Evolutionary conservation across 2,888 invertebrate species (phyloP), one percentile per base, ranked within the genome.

Genomic region (Heliconius charithonia): DNA sequence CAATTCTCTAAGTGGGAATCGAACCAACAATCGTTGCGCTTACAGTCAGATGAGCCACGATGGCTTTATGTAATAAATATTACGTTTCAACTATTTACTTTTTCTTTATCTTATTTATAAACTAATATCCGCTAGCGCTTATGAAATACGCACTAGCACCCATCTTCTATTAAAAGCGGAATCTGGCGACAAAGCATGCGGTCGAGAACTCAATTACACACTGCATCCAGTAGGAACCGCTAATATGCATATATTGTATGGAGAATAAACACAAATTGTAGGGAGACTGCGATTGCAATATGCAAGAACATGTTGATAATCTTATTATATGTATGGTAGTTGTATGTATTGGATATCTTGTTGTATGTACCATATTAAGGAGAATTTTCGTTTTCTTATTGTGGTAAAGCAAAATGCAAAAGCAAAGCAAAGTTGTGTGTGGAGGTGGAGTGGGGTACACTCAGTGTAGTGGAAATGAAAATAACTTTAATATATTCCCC

Each of bases 131-230:
- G 74, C 80, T 70, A 13, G 45, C 51, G 71, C 79, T 29, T 27
- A 51, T 76, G 29, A 70, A 37, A 78, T 76, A 37, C n/a, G 45
- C 75, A 62, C 67, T 29, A 22, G 51, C 62, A 66, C 75, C 71
- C 78, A 77, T 80, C 75, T 80, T 79, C 81, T 82, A 83, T 83
- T 82, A 83, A 81, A 75, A 77, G 80, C 79, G 81, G 80, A 84
- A 84, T 83, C 82, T 79, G 74, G 82, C 81, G 82, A 84, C 84
- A 85, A 83, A 85, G 83, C 82, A 78, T 80, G 81, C 56, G 80
- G 82, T 81, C 82, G 80, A 79, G 79, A 83, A 84, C 84, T 84
- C 82, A 85, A 85, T 84, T 85, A 84, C 82, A 77, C 79, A 79
- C 81, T 77, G 76, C 77, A 77, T 78, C 79, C 79, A 80, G 70